Conservation (phyloP, 2,888 invertebrate genomes). For the Petrophora chlorosata region DNA sequence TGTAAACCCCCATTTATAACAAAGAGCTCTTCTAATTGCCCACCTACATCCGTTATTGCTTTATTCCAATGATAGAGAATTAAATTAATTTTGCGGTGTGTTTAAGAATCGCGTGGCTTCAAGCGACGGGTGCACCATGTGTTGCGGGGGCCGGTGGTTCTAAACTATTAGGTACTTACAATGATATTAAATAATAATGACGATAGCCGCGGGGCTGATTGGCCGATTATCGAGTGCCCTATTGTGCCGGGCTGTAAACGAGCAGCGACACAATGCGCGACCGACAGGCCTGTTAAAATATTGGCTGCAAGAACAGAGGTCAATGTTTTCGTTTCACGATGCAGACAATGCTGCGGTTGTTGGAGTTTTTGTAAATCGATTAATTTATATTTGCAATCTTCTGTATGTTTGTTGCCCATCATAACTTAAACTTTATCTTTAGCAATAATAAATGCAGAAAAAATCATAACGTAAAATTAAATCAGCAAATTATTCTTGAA, state of each 20-base stretch:
- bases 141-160: conserved; percentile 46
- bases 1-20: conserved; percentile 33
- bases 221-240: conserved; percentile 49
- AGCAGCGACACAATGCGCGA: conserved; percentile 47
- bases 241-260: conserved; percentile 50
- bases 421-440: not conserved
- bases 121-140: conserved; percentile 65
- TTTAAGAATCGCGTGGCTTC: conserved; percentile 59
- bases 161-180: conserved; percentile 42
- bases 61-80: conserved; percentile 58
- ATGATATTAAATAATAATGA: conserved; percentile 57
- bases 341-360: conserved; percentile 27
- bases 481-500: not conserved
- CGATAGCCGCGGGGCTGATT: conserved; percentile 51
- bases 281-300: conserved; percentile 45
- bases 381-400: conserved; percentile 16
- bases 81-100: conserved; percentile 75
- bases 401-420: not conserved
- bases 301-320: conserved; percentile 42
- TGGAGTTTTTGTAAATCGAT: conserved; percentile 4
- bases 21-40: conserved; percentile 37
- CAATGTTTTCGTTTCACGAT: conserved; percentile 28
- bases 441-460: not conserved
- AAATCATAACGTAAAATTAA: too few species aligned
- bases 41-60: conserved; percentile 40